A percentile compares a stretch with the other conserved stretches of the same genome.
Evolutionary conservation across 2,888 invertebrate species (phyloP).

Genomic region (Colletes collaris): DNA sequence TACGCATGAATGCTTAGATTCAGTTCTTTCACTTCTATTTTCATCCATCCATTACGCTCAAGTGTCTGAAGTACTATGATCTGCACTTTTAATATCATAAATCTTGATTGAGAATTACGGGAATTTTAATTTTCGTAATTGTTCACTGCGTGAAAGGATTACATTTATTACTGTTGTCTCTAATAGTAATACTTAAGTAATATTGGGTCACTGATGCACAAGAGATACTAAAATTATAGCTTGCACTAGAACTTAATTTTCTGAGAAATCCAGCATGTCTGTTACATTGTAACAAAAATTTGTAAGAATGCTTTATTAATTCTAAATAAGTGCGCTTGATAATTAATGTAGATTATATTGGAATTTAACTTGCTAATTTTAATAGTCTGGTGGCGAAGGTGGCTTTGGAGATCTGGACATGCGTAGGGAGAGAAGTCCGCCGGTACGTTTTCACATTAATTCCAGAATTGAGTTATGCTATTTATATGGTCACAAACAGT

Average conservation of each 20-base stretch:
- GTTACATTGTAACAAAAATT: conserved; percentile 41
- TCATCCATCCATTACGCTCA: conserved; percentile 62
- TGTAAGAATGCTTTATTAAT: conserved; percentile 54
- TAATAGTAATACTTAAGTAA: conserved; percentile 38
- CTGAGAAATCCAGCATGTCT: conserved; percentile 52
- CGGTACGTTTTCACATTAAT: conserved; percentile 78
- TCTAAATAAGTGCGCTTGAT: conserved; percentile 49
- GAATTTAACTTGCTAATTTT: conserved; percentile 76
- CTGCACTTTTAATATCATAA: conserved; percentile 20
- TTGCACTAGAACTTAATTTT: conserved; percentile 51
- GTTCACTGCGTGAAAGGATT: conserved; percentile 3
- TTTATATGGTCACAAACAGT: conserved; percentile 43
- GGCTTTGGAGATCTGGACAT: conserved; percentile 81
- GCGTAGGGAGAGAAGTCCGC: conserved; percentile 80
- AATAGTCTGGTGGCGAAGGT: conserved; percentile 82
- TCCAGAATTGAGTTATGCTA: conserved; percentile 46
- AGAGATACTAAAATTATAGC: conserved; percentile 39
- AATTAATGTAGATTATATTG: conserved; percentile 51
- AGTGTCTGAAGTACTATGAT: conserved; percentile 72
- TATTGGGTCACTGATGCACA: conserved; percentile 41
- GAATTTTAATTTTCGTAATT: conserved; percentile 14
- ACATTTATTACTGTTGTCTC: conserved; percentile 19
- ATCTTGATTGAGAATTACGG: background rate
- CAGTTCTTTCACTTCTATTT: conserved; percentile 67
- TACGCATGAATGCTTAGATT: conserved; percentile 64